These are phyloP conservation scores for Dendronephthya gigantea DNA, from an alignment of 64 coral and sea anemone species.

Conservation along the genomic window DNA sequence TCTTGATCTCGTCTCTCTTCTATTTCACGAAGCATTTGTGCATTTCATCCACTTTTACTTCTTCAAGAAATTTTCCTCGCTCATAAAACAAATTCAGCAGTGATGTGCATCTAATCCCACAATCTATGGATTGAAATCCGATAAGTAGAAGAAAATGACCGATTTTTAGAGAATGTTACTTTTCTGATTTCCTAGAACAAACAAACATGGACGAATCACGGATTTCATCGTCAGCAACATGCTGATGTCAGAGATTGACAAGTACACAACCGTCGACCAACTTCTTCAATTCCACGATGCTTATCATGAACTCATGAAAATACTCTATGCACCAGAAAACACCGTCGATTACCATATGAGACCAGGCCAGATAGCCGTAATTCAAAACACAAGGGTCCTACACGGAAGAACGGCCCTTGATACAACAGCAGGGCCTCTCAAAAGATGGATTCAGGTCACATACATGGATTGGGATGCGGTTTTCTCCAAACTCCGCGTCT, in stretches of 20 bases:
- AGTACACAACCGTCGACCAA: neutral
- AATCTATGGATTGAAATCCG: too few relatives aligned
- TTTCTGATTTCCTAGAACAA: neutral
- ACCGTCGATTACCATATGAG: neutral
- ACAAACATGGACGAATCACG: neutral
- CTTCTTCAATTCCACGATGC: neutral
- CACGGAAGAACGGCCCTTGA: neutral
- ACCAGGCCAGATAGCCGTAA: neutral
- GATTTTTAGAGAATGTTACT: too few relatives aligned
- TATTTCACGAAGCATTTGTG: too few relatives aligned
- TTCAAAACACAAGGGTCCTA: neutral
- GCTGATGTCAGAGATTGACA: neutral
- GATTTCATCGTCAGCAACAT: neutral
- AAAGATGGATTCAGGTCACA: neutral
- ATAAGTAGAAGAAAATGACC: too few relatives aligned
- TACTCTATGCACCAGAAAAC: neutral
- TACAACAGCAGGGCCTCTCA: neutral
- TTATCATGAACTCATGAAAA: neutral
- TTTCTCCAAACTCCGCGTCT: neutral
- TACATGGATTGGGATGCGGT: neutral
- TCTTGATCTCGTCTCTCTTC: too few relatives aligned
- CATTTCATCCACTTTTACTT: too few relatives aligned
- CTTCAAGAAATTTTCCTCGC: too few relatives aligned
- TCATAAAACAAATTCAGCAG: too few relatives aligned
- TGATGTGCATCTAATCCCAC: too few relatives aligned